Conservation (phyloP, 2,113 vertebrate species). For the Anguilla rostrata region DNA sequence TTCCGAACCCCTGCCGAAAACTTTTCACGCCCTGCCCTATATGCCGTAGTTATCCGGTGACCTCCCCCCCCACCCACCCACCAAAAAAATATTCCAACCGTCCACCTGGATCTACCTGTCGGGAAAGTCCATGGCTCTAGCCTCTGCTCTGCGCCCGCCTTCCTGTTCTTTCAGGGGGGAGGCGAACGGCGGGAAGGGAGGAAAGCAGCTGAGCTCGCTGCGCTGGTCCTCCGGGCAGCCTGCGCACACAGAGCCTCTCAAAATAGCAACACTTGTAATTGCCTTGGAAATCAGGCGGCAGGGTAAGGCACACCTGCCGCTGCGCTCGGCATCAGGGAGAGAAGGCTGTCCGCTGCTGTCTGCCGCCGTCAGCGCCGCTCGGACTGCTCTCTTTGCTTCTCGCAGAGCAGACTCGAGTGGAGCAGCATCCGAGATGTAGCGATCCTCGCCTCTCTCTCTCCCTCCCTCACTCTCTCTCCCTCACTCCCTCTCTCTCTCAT, state of each 20-base stretch:
- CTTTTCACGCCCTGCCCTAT: constrained; percentile 25
- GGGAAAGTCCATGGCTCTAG: not conserved
- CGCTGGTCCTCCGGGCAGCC: not conserved
- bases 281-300: constrained; percentile 50
- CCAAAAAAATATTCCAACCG: not conserved
- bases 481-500: constrained; percentile 14
- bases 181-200: not conserved
- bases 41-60: no score
- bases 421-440: constrained; percentile 26
- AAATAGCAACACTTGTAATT: constrained; percentile 65
- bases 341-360: not conserved
- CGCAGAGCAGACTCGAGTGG: constrained; percentile 4
- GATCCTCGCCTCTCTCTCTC: constrained; percentile 29
- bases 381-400: constrained; percentile 18
- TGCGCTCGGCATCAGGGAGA: constrained; percentile 9
- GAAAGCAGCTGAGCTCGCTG: constrained; percentile 1
- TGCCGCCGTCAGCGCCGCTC: not conserved
- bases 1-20: not conserved
- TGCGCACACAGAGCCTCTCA: constrained; percentile 40
- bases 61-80: not conserved
- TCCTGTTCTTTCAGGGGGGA: constrained; percentile 2
- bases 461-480: constrained; percentile 16
- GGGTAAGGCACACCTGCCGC: constrained; percentile 39
- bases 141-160: not conserved
- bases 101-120: constrained; percentile 23